Evolutionary conservation across 2,888 invertebrate species (phyloP).

Genomic region (Scaptomyza parva): DNA sequence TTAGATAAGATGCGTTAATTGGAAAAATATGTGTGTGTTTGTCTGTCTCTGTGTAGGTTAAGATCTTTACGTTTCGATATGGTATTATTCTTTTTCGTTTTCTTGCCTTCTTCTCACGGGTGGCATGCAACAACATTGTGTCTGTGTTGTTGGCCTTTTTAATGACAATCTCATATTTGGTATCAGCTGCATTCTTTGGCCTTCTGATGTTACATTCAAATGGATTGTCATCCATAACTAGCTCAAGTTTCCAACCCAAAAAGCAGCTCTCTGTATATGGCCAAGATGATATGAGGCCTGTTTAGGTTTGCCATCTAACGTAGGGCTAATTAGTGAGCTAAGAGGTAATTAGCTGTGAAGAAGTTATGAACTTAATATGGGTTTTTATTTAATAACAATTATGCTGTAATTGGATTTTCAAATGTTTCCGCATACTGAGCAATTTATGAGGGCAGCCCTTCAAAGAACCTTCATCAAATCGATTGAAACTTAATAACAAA

Average conservation of each 20-base stretch:
- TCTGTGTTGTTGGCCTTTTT: neutral
- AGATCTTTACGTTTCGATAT: constrained; percentile 32
- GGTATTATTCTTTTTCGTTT: constrained; percentile 20
- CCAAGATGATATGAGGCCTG: neutral
- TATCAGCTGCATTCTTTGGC: constrained; percentile 30
- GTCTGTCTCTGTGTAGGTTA: constrained; percentile 4
- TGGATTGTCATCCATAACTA: constrained; percentile 17
- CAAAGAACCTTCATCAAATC: no score
- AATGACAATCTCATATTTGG: constrained; percentile 23
- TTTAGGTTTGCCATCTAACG: constrained; percentile 1
- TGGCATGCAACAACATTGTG: constrained; percentile 48
- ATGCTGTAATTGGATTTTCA: constrained; percentile 37
- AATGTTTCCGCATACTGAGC: constrained; percentile 43
- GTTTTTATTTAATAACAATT: constrained; percentile 33
- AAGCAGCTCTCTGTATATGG: constrained; percentile 19
- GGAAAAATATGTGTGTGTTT: constrained; percentile 38
- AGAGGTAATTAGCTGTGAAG: constrained; percentile 38
- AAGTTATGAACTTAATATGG: constrained; percentile 36
- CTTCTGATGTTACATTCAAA: constrained; percentile 21
- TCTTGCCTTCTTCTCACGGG: constrained; percentile 51
- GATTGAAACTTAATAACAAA: no score
- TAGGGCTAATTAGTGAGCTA: constrained; percentile 32
- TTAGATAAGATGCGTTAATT: constrained; percentile 73
- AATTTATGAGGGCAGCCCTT: neutral
- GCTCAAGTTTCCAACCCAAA: constrained; percentile 9